These are phyloP conservation scores for Rhagoletis pomonella DNA, from an alignment of 1,140 invertebrate genomes.

Conservation along the genomic window DNA sequence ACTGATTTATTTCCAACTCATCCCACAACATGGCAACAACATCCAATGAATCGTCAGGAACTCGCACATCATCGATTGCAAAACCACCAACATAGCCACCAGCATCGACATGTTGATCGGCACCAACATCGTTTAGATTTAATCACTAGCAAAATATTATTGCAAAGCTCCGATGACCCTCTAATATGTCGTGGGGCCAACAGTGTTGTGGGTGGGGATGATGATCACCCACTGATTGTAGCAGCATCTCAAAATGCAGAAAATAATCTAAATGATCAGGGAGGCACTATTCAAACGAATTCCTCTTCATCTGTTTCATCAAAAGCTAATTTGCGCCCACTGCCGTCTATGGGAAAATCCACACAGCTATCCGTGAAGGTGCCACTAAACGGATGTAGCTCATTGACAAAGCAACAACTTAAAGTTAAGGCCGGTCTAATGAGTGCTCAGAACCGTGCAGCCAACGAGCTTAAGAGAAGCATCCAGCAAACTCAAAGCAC, in stretches of 20 bases:
- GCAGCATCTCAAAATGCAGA: background rate
- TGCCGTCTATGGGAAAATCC: background rate
- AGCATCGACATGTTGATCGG: conserved; percentile 24
- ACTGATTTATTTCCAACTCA: conserved; percentile 58
- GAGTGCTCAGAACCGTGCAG: conserved; percentile 62
- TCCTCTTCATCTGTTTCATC: background rate
- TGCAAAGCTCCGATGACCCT: conserved; percentile 71
- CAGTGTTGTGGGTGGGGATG: conserved; percentile 63
- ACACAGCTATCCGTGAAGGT: background rate
- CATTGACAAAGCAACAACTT: conserved; percentile 69
- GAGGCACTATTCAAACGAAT: background rate
- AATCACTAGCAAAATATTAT: conserved; percentile 61
- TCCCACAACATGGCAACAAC: conserved; percentile 61
- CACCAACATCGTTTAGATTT: conserved; percentile 51
- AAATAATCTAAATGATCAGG: background rate
- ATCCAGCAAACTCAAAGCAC: conserved; percentile 57
- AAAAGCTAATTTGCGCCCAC: background rate
- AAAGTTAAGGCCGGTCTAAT: conserved; percentile 66
- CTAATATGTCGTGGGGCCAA: conserved; percentile 69
- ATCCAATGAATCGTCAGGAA: conserved; percentile 54
- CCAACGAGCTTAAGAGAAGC: conserved; percentile 19
- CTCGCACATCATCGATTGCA: conserved; percentile 58
- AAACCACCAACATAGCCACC: background rate
- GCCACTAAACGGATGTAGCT: conserved; percentile 63
- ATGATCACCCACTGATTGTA: conserved; percentile 65